A percentile compares a stretch with the other conserved stretches of the same genome.
Conservation (phyloP, 2,113 vertebrate species). For the Phaethornis superciliosus region DNA sequence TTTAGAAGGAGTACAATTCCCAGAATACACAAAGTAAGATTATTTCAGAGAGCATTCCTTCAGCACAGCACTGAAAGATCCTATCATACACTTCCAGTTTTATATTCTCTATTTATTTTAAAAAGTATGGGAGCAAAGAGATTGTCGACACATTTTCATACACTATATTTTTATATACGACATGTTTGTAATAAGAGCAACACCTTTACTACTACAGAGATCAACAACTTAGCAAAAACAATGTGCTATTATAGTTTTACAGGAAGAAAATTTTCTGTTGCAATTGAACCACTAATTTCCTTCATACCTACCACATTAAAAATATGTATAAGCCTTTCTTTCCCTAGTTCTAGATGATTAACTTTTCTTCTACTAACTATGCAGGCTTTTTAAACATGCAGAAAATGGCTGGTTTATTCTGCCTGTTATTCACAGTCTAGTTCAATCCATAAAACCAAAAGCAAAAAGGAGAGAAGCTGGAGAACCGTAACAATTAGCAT, state of each 20-base stretch:
- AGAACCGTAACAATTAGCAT: background rate
- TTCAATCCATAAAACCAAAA: background rate
- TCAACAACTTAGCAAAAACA: background rate
- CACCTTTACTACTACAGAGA: background rate
- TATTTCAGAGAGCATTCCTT: background rate
- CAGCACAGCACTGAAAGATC: background rate
- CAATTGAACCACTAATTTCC: background rate
- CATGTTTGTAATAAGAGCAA: background rate
- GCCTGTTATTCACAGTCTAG: background rate
- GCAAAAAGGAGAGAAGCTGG: background rate
- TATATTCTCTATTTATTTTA: background rate
- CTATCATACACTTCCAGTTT: background rate
- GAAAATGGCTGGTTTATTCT: background rate
- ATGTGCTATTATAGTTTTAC: background rate
- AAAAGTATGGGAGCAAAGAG: background rate
- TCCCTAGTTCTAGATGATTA: background rate
- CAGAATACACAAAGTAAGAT: background rate
- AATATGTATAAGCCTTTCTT: background rate
- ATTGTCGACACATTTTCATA: background rate
- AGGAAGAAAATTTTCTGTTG: background rate
- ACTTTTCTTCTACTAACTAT: background rate
- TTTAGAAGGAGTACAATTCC: constrained; percentile 4
- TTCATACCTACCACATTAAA: background rate
- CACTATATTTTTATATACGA: background rate
- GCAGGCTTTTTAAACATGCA: background rate